Base-by-base conservation (phyloP, 2,888 invertebrate species). In the Prosopocoilus inquinatus region DNA sequence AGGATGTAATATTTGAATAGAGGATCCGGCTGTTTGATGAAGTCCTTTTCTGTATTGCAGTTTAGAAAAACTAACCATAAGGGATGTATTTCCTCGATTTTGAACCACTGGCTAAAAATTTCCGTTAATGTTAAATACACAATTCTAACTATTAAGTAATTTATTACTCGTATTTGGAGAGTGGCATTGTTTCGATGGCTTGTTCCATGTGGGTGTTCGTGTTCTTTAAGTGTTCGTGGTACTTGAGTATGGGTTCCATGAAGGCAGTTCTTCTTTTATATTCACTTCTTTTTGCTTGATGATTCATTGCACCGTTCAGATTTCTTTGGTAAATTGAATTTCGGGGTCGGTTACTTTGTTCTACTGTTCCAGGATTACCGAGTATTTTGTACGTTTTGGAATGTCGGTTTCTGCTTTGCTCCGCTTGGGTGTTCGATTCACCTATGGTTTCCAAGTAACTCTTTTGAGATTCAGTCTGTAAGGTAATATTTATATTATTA, bases 131-230 rank as follows among this genome's bases (percentile, higher is more conserved):
- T 50, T 50, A 50, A 47, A 36, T 41, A 28, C n/a, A n/a, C n/a
- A n/a, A n/a, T n/a, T 35, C 38, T n/a, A 49, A 45, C 20, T 13
- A 13, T 43, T 8, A 15, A 11, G 20, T 44, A 45, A 36, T 45
- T 45, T 76, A 83, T 81, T 75, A 88, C 87, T 86, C 84, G 76
- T 84, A 84, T 73, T 90, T 90, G 56, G 90, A 89, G 59, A 90
- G 84, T n/a, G 90, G 88, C 88, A 94, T 90, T 64, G 87, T 85
- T 64, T 91, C 87, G 61, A 94, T 88, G 62, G 90, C 89, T 34
- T 86, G 82, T 49, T 87, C 84, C 89, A 94, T 91, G 70, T 89
- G 88, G 7, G 85, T 82, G 70, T 91, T 80, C 5, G 89, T 88
- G n/a, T 82, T 81, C 68, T 82, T 83, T 50, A 86, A 73, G 81